Conservation (phyloP, 2,113 vertebrate species). For the Carassius gibelio region DNA sequence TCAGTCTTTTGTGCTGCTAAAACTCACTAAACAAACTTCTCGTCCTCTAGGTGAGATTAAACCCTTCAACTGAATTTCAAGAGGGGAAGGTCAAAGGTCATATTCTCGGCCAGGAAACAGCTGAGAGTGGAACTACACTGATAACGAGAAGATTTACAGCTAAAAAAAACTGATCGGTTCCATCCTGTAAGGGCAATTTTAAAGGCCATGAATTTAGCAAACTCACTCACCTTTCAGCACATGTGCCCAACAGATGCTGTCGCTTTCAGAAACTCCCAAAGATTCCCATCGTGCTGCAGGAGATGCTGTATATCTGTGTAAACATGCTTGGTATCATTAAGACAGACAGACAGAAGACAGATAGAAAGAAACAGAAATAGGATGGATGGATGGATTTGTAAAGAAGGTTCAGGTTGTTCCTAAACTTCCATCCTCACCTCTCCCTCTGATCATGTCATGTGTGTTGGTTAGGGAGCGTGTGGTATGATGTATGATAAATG, state of each 20-base stretch:
- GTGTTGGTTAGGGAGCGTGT: conserved; percentile 38
- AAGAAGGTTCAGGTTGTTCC: too few species aligned
- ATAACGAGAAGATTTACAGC: not conserved
- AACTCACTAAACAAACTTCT: not conserved
- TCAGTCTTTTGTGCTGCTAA: not conserved
- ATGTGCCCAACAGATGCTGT: conserved; percentile 24
- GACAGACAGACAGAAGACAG: not conserved
- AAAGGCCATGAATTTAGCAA: not conserved
- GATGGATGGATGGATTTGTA: too few species aligned
- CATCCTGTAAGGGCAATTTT: not conserved
- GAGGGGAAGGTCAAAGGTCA: not conserved
- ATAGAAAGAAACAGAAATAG: too few species aligned
- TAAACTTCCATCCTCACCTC: not conserved
- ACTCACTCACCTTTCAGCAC: not conserved
- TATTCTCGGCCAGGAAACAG: not conserved
- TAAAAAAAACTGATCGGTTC: not conserved
- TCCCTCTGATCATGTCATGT: conserved; percentile 37
- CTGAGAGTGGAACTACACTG: not conserved
- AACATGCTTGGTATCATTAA: not conserved
- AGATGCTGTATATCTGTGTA: not conserved
- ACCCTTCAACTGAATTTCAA: not conserved
- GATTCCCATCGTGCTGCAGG: conserved; percentile 1
- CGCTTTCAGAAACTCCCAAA: not conserved
- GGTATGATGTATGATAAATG: conserved; percentile 58
- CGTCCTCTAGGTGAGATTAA: not conserved